Evolutionary conservation across 1,140 invertebrate species (phyloP).

Genomic region (Physella acuta): DNA sequence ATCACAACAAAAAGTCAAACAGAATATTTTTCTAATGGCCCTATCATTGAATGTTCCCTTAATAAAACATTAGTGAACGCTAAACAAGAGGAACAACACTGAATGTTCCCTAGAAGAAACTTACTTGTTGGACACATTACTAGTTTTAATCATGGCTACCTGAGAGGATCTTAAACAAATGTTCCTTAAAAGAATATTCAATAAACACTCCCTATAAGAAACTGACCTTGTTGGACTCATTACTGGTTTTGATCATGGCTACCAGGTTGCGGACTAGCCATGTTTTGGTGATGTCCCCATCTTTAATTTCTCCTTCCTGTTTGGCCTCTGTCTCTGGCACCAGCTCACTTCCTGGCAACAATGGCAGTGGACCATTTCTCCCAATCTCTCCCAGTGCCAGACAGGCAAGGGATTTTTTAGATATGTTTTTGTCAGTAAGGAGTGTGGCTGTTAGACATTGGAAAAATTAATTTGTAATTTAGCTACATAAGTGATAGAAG

Average conservation of each 20-base stretch:
- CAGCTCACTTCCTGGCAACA: conserved; percentile 61
- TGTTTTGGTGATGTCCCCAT: conserved; percentile 34
- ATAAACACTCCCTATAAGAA: too few relatives aligned
- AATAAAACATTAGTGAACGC: too few relatives aligned
- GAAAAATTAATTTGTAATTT: background rate
- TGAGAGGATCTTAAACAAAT: too few relatives aligned
- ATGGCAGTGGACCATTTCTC: conserved; percentile 68
- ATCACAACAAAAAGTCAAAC: too few relatives aligned
- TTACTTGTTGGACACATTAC: too few relatives aligned
- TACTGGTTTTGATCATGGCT: conserved; percentile 48
- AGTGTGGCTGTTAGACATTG: conserved; percentile 19
- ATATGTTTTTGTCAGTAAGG: conserved; percentile 19
- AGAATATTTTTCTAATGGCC: too few relatives aligned
- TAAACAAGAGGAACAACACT: too few relatives aligned
- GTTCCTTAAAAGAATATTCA: too few relatives aligned
- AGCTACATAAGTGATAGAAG: background rate
- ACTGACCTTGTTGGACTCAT: conserved; percentile 52
- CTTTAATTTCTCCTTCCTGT: background rate
- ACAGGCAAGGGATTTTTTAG: conserved; percentile 60
- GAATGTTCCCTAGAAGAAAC: too few relatives aligned
- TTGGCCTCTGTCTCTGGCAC: conserved; percentile 30
- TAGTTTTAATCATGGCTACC: too few relatives aligned
- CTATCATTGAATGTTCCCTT: too few relatives aligned
- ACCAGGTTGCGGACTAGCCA: conserved; percentile 48
- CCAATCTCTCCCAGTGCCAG: conserved; percentile 72